phyloP scores from a whole-genome alignment of 92 coral and sea anemone species.

The Phenganax marumi region DNA sequence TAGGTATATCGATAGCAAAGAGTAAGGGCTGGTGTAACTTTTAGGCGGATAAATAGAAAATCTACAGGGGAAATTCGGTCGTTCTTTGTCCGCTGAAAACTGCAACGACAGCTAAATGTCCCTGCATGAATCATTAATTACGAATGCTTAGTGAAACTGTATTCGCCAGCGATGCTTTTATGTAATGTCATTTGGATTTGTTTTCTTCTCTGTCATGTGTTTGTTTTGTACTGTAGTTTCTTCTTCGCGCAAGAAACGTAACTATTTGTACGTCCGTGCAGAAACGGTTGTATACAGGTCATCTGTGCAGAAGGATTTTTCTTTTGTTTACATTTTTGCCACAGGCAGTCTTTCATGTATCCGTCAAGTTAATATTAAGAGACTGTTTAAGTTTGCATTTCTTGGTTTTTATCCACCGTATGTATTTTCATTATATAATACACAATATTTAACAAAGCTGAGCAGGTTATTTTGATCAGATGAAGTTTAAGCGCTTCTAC shows the following conservation, averaged over 20 bases:
- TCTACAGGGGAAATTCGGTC: background rate
- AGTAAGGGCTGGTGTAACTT: background rate
- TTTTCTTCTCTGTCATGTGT: background rate
- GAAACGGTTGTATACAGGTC: background rate
- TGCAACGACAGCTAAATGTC: constrained; percentile 49
- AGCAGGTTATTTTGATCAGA: background rate
- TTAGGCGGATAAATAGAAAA: background rate
- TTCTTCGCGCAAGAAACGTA: background rate
- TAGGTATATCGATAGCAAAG: background rate
- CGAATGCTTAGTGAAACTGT: background rate
- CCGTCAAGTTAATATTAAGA: constrained; percentile 34
- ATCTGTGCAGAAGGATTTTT: constrained; percentile 28
- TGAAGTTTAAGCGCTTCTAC: background rate
- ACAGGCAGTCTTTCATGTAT: constrained; percentile 20
- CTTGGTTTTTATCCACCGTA: background rate
- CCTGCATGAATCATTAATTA: constrained; percentile 46
- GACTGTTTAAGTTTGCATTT: background rate
- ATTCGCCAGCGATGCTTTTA: background rate
- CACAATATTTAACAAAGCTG: no score
- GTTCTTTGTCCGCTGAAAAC: constrained; percentile 33
- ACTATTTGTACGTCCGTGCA: background rate
- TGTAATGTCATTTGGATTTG: background rate
- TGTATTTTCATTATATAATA: background rate
- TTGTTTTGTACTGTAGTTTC: background rate
- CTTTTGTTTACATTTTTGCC: constrained; percentile 37